These are phyloP conservation scores for Entelurus aequoreus DNA, from an alignment of 2,113 vertebrate species.

Conservation along the genomic window DNA sequence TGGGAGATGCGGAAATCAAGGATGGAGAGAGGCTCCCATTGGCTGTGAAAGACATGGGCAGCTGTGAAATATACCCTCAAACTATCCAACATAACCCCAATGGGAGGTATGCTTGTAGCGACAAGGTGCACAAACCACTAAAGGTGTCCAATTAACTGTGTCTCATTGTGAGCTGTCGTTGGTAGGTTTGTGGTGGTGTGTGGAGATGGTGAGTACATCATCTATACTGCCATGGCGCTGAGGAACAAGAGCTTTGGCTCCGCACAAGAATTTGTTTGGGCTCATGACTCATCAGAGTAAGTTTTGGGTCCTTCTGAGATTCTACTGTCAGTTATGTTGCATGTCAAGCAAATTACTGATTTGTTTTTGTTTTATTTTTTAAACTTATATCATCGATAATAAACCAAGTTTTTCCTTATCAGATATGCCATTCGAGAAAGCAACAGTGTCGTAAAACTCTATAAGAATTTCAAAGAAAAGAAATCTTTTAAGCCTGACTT, in stretches of 20 bases:
- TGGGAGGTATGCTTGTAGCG: conserved; percentile 75
- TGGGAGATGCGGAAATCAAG: conserved; percentile 97
- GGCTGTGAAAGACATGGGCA: conserved; percentile 98
- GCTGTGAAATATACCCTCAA: conserved; percentile 98
- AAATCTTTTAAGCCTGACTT: conserved; percentile 98
- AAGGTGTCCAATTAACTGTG: too few relatives aligned
- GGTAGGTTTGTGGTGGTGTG: conserved; percentile 92
- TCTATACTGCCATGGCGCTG: conserved; percentile 97
- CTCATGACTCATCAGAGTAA: conserved; percentile 98
- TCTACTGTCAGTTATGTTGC: neutral
- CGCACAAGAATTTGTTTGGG: conserved; percentile 97
- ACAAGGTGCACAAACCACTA: too few relatives aligned
- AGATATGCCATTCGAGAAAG: conserved; percentile 97
- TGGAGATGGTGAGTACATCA: conserved; percentile 97
- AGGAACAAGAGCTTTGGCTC: conserved; percentile 99
- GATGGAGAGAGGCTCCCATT: conserved; percentile 93
- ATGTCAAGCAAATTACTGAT: too few relatives aligned
- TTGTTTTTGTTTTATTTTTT: neutral
- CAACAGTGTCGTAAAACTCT: conserved; percentile 95
- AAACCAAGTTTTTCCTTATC: neutral
- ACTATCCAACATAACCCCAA: conserved; percentile 98
- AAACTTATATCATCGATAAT: neutral
- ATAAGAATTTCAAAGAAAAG: conserved; percentile 99
- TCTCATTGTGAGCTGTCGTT: conserved; percentile 10
- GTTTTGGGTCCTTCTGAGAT: conserved; percentile 40